These are phyloP conservation scores for Zoanthus sansibaricus DNA, from an alignment of 92 coral and sea anemone genomes.

Conservation along the genomic window DNA sequence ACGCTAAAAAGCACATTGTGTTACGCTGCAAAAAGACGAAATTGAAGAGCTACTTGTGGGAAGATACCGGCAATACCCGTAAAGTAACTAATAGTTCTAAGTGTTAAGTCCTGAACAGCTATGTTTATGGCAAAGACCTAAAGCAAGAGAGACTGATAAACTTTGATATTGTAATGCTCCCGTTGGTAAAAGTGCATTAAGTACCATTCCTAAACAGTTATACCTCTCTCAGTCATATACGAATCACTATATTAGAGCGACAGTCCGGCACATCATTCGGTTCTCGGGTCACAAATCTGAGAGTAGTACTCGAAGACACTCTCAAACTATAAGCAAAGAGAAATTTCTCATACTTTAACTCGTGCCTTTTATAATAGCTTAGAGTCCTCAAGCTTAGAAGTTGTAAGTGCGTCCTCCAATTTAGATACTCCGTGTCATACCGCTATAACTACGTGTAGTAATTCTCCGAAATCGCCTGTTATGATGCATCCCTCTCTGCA, in stretches of 20 bases:
- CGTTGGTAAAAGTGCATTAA: slow-evolving; percentile 22
- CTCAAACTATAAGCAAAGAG: slow-evolving; percentile 27
- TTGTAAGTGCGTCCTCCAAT: too few species aligned
- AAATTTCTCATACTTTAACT: not conserved
- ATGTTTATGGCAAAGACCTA: slow-evolving; percentile 59
- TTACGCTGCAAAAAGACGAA: too few species aligned
- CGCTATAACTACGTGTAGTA: too few species aligned
- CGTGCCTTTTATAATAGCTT: too few species aligned
- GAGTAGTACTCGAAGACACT: slow-evolving; percentile 55
- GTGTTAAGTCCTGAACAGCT: slow-evolving; percentile 35
- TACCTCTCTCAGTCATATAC: slow-evolving; percentile 48
- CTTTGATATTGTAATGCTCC: slow-evolving; percentile 45
- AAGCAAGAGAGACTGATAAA: slow-evolving; percentile 33
- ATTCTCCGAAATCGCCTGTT: too few species aligned
- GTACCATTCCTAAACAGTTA: slow-evolving; percentile 51
- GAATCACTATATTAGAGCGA: not conserved
- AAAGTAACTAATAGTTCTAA: slow-evolving; percentile 47
- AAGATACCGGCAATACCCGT: slow-evolving; percentile 19
- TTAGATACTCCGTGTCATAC: too few species aligned
- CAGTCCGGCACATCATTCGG: slow-evolving; percentile 57
- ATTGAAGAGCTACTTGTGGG: too few species aligned
- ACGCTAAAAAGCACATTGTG: too few species aligned
- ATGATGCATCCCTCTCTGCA: too few species aligned
- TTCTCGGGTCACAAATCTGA: slow-evolving; percentile 59
- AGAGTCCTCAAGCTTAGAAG: too few species aligned